Evolutionary conservation across 2,888 invertebrate species (phyloP), one percentile per base, ranked within the genome.

Genomic region (Leucania comma): DNA sequence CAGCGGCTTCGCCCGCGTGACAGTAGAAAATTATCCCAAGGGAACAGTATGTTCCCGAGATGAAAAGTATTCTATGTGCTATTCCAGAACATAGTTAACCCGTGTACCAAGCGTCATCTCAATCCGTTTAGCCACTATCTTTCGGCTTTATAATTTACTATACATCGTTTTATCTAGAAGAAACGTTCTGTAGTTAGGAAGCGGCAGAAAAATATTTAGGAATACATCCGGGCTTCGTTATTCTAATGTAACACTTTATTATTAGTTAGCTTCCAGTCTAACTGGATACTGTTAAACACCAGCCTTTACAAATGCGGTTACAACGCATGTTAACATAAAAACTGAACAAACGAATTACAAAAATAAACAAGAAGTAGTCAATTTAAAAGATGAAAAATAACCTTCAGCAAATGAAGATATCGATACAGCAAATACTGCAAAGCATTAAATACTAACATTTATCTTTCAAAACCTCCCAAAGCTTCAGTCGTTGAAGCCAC

Each of bases 401-500:
- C 20, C 17, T 32, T 42, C 17, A 48, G 1, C 26, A 20, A 54
- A 51, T 42, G 20, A 68, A 56, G 26, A 60, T 26, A 68, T 56
- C 42, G 4, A 56, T 35, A 26, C n/a, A 50, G n/a, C 20, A 10
- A 12, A 56, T 56, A 0, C 35, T 56, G 10, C 9, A 69, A 57
- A 60, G 1, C n/a, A 22, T 22, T 48, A 26, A 48, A 20, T 20
- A 54, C 32, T 5, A 32, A 9, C 20, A 4, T 62, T 63, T 22
- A 42, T 35, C 61, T 24, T 64, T 10, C n/a, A 9, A 14, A 54
- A 60, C 26, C 46, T 51, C 26, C 26, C 17, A 54, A 66, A 54
- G 29, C 50, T 1, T 54, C 17, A 20, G 32, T 42, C 64, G 42
- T 58, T 60, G 62, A 32, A 66, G 70, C 69, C 61, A 73, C 53